Evolutionary conservation across 2,797 vertebrate species (phyloP).

Genomic region (Triplophysa bombifrons): DNA sequence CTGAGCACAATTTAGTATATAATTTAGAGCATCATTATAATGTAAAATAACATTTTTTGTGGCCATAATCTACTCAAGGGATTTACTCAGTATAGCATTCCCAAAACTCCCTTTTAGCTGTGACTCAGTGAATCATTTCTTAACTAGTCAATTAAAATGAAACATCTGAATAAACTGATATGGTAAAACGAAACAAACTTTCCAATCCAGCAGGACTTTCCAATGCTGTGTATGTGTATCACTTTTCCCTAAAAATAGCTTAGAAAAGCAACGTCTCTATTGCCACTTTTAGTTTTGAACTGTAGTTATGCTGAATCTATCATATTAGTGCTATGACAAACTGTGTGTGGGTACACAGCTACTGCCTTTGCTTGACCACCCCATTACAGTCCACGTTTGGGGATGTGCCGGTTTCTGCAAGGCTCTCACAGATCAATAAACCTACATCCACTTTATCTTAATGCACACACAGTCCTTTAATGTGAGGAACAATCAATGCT

Average conservation of each 20-base stretch:
- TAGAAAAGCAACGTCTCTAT: too few species aligned
- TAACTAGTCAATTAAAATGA: not conserved
- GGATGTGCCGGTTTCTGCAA: slow-evolving; percentile 6
- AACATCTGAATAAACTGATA: not conserved
- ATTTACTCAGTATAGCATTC: not conserved
- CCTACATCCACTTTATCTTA: slow-evolving; percentile 15
- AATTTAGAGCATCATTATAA: not conserved
- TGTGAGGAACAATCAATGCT: slow-evolving; percentile 3
- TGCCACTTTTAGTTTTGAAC: too few species aligned
- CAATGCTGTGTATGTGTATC: too few species aligned
- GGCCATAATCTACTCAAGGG: not conserved
- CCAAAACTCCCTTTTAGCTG: too few species aligned
- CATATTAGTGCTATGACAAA: not conserved
- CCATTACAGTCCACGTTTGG: not conserved
- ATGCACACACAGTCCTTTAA: slow-evolving; percentile 18
- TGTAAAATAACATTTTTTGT: not conserved
- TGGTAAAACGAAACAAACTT: not conserved
- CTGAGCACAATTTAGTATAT: not conserved
- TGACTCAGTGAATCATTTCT: not conserved
- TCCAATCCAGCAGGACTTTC: not conserved
- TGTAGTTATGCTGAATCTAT: too few species aligned
- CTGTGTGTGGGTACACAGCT: not conserved
- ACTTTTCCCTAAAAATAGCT: not conserved
- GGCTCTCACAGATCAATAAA: slow-evolving; percentile 10
- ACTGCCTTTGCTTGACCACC: not conserved